Conservation (phyloP, 2,113 vertebrate species). For the Synchiropus splendidus region DNA sequence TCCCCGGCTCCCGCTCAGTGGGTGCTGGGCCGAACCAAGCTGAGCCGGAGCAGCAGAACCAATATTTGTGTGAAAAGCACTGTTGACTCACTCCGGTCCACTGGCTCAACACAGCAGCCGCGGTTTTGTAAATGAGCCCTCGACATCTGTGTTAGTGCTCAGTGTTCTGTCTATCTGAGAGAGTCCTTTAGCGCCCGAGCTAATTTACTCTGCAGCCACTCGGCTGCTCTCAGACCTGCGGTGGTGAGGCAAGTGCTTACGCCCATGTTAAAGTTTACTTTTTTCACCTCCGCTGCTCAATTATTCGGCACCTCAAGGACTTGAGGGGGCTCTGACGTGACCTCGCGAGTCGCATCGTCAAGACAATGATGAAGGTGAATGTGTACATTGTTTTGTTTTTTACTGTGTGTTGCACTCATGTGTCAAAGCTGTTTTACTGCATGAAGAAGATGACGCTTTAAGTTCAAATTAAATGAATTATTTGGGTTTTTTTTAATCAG, state of each 20-base stretch:
- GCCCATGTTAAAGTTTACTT: constrained; percentile 38
- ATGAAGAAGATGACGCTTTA: no score
- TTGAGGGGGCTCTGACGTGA: constrained; percentile 34
- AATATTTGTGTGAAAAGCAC: constrained; percentile 56
- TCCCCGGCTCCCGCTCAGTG: constrained; percentile 29
- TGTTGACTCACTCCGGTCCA: constrained; percentile 46
- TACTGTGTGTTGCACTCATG: no score
- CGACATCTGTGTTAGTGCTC: constrained; percentile 60
- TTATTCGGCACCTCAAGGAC: constrained; percentile 36
- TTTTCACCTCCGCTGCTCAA: constrained; percentile 22
- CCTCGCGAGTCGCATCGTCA: constrained; percentile 26
- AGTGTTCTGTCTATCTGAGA: constrained; percentile 42
- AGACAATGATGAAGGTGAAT: constrained; percentile 3
- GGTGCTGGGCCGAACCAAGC: constrained; percentile 46
- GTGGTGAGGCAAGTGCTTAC: constrained; percentile 55
- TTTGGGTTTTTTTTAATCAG: no score
- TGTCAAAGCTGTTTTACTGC: no score
- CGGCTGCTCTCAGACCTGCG: constrained; percentile 24
- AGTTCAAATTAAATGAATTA: no score
- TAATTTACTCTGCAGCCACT: constrained; percentile 51
- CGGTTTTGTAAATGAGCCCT: constrained; percentile 61
- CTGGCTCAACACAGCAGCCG: constrained; percentile 45
- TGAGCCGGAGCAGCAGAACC: constrained; percentile 51
- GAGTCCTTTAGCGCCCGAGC: constrained; percentile 41
- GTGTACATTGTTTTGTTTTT: no score